Conservation (phyloP, 2,888 invertebrate genomes). For the Crossocerus cetratus region DNA sequence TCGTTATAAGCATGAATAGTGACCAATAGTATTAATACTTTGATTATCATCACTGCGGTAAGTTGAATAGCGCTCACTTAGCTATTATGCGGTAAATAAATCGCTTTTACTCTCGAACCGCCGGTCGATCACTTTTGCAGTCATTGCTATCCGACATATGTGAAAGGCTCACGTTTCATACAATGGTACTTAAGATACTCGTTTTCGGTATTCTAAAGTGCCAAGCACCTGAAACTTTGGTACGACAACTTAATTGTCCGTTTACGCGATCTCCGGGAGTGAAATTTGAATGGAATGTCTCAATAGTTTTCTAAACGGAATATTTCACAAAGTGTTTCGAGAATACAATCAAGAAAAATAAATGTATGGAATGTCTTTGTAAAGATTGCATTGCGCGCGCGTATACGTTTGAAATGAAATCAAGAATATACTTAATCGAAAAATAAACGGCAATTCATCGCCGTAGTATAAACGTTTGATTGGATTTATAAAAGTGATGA, state of each 20-base stretch:
- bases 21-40: conserved; percentile 55
- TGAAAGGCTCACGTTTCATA: conserved; percentile 27
- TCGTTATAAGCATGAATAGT: conserved; percentile 34
- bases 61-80: conserved; percentile 34
- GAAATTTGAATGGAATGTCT: conserved; percentile 52
- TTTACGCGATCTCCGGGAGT: conserved; percentile 13
- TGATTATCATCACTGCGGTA: conserved; percentile 57
- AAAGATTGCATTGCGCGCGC: too few relatives aligned
- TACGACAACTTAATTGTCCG: conserved; percentile 47
- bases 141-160: conserved; percentile 17
- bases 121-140: neutral
- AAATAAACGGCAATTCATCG: conserved; percentile 23
- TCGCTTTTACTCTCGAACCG: conserved; percentile 34
- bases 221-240: conserved; percentile 51
- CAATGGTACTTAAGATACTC: conserved; percentile 43
- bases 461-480: conserved; percentile 20
- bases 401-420: neutral
- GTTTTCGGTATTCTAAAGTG: conserved; percentile 49
- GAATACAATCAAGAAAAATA: conserved; percentile 25
- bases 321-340: conserved; percentile 9
- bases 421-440: conserved; percentile 12
- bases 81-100: conserved; percentile 9
- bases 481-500: conserved; percentile 27
- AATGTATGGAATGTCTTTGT: conserved; percentile 49
- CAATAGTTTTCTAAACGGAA: conserved; percentile 6